These are phyloP conservation scores for Hippocampus guttulatus DNA, from an alignment of 2,113 vertebrate genomes.

Conservation along the genomic window DNA sequence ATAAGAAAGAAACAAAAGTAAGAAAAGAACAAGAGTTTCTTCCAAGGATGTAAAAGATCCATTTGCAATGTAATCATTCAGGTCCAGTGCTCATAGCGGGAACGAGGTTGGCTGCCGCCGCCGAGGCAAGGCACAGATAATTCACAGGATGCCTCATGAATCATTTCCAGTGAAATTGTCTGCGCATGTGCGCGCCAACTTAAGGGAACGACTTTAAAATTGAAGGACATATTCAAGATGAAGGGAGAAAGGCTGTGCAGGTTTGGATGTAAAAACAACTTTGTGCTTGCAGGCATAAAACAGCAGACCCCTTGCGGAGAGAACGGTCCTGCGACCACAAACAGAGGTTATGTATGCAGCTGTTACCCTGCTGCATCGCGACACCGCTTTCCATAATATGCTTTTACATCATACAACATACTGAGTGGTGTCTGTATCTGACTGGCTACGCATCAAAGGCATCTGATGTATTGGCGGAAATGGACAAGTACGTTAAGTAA, in stretches of 20 bases:
- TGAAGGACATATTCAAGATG: slow-evolving; percentile 9
- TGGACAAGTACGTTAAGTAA: not conserved
- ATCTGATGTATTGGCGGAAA: too few species aligned
- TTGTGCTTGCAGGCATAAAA: slow-evolving; percentile 27
- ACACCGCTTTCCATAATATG: slow-evolving; percentile 15
- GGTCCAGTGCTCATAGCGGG: slow-evolving; percentile 8
- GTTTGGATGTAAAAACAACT: slow-evolving; percentile 16
- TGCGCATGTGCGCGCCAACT: slow-evolving; percentile 16
- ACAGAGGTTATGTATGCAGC: slow-evolving; percentile 37
- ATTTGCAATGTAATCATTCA: slow-evolving; percentile 49
- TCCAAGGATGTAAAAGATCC: slow-evolving; percentile 25
- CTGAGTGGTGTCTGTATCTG: not conserved
- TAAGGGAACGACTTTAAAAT: slow-evolving; percentile 10
- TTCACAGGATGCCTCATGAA: slow-evolving; percentile 34
- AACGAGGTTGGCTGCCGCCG: slow-evolving; percentile 9
- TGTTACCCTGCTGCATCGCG: slow-evolving; percentile 28
- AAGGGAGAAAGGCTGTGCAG: slow-evolving; percentile 9
- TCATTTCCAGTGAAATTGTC: slow-evolving; percentile 38
- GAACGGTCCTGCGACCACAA: slow-evolving; percentile 14
- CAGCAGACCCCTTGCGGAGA: slow-evolving; percentile 9
- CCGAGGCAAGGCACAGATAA: slow-evolving; percentile 29
- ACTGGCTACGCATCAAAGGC: not conserved
- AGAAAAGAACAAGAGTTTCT: slow-evolving; percentile 12
- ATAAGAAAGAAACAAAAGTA: not conserved
- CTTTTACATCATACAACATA: not conserved